Conservation (phyloP, 2,113 vertebrate genomes). For the Etheostoma spectabile region DNA sequence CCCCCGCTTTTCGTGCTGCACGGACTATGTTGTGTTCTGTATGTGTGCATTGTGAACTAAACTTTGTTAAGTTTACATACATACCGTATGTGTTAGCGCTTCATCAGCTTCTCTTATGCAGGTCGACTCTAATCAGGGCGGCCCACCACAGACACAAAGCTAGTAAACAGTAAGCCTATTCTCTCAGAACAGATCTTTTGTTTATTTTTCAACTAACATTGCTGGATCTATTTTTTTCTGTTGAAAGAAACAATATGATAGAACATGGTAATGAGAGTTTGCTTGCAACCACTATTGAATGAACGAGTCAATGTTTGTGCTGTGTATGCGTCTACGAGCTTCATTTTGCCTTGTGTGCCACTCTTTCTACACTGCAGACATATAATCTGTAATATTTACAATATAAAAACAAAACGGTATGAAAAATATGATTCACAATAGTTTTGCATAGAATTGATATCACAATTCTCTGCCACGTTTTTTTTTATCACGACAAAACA, state of each 20-base stretch:
- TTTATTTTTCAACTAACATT: constrained; percentile 35
- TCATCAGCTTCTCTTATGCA: not conserved
- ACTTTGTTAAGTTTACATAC: not conserved
- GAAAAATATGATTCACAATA: too few species aligned
- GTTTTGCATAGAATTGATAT: too few species aligned
- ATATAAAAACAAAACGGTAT: not conserved
- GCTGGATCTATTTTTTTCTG: constrained; percentile 24
- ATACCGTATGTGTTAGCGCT: not conserved
- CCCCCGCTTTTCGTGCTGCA: not conserved
- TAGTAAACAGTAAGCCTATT: not conserved
- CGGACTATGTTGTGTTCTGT: not conserved
- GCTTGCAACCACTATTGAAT: constrained; percentile 38
- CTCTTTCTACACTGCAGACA: not conserved
- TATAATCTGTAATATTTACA: too few species aligned
- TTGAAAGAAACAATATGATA: constrained; percentile 38
- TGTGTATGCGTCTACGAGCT: constrained; percentile 23
- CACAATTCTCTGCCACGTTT: too few species aligned
- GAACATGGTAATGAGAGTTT: constrained; percentile 52
- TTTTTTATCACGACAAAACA: too few species aligned
- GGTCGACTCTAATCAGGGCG: not conserved
- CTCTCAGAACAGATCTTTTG: constrained; percentile 38
- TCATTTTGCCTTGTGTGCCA: constrained; percentile 38
- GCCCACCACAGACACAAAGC: constrained; percentile 5
- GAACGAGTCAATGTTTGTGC: constrained; percentile 43
- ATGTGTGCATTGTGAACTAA: not conserved